Conservation (phyloP, 92 coral and sea anemone species). For the Palythoa caribaeorum region DNA sequence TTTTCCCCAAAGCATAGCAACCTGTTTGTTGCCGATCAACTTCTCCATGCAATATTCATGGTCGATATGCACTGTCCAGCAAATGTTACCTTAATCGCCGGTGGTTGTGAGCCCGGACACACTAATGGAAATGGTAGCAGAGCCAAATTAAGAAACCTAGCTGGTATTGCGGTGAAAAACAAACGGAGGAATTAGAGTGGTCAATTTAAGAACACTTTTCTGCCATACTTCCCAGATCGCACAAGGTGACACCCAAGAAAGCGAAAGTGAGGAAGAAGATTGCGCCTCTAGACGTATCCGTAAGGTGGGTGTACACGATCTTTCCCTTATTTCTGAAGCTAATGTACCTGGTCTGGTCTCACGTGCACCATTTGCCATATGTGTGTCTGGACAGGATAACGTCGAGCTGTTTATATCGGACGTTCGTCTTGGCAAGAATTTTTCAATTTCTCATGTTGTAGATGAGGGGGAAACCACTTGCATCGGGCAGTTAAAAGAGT, state of each 20-base stretch:
- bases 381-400: conserved; percentile 28
- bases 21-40: conserved; percentile 55
- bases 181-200: conserved; percentile 54
- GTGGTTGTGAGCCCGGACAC: conserved; percentile 65
- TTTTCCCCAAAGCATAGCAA: no score
- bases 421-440: not conserved
- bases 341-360: conserved; percentile 46
- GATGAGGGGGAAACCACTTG: not conserved
- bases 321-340: conserved; percentile 51
- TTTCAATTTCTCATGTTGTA: not conserved
- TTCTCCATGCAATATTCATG: conserved; percentile 57
- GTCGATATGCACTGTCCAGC: conserved; percentile 70
- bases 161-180: not conserved
- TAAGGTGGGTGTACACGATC: conserved; percentile 46
- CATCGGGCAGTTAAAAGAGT: not conserved
- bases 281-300: conserved; percentile 59
- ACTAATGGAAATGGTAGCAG: conserved; percentile 62
- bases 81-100: conserved; percentile 63
- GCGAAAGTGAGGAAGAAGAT: conserved; percentile 55
- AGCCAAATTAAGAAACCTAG: conserved; percentile 23
- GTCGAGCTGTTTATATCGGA: not conserved
- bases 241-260: conserved; percentile 29
- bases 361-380: conserved; percentile 49
- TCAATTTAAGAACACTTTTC: conserved; percentile 52
- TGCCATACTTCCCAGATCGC: conserved; percentile 58